Percentiles rank a stretch among this genome's conserved stretches.
Evolutionary conservation across 1,140 invertebrate species (phyloP).

Genomic region (Dermatophagoides farinae): DNA sequence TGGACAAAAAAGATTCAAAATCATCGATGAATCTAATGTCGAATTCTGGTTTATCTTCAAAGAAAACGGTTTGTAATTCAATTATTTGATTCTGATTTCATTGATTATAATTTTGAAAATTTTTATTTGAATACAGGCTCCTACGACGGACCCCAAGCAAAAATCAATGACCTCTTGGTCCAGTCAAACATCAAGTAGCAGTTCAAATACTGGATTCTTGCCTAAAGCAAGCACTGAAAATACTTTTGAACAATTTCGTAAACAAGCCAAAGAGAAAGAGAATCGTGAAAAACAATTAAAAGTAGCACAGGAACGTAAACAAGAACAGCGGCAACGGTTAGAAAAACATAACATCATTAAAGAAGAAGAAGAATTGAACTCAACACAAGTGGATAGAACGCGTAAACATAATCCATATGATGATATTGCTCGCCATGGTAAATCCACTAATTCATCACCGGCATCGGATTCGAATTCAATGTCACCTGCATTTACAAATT

Average conservation of each 20-base stretch:
- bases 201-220: background rate
- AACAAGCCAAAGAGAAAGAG: slow-evolving; percentile 80
- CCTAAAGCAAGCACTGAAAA: slow-evolving; percentile 26
- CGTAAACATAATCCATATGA: background rate
- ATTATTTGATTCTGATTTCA: too few relatives aligned
- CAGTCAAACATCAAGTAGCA: slow-evolving; percentile 28
- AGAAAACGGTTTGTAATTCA: background rate
- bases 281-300: slow-evolving; percentile 58
- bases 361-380: slow-evolving; percentile 39
- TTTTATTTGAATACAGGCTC: background rate
- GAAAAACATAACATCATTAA: slow-evolving; percentile 47
- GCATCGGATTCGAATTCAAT: slow-evolving; percentile 14
- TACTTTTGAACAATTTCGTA: slow-evolving; percentile 63
- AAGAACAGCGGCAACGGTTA: slow-evolving; percentile 49
- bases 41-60: background rate
- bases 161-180: slow-evolving; percentile 85
- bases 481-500: background rate
- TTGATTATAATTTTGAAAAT: too few relatives aligned
- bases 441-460: slow-evolving; percentile 16
- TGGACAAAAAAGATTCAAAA: background rate
- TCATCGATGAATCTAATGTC: background rate
- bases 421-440: background rate
- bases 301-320: slow-evolving; percentile 67
- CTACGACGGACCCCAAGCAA: slow-evolving; percentile 15
- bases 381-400: slow-evolving; percentile 9